These are phyloP conservation scores for Etheostoma cragini DNA, from an alignment of 2,113 vertebrate species.

Conservation along the genomic window DNA sequence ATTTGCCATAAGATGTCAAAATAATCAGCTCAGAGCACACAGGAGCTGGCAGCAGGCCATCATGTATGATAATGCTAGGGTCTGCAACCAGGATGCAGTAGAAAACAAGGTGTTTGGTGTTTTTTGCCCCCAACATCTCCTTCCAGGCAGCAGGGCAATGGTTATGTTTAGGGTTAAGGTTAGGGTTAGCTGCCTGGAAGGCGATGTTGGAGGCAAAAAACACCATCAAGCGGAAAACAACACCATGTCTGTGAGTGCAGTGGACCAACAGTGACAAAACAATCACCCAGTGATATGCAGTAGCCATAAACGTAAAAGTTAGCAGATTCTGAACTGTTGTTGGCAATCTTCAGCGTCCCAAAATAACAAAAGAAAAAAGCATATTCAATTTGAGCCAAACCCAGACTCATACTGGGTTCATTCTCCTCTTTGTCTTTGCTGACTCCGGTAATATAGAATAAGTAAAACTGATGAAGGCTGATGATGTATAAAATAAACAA, in stretches of 20 bases:
- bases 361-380: neutral
- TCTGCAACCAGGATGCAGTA: conserved; percentile 26
- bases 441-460: neutral
- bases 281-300: conserved; percentile 29
- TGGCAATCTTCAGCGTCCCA: neutral
- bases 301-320: neutral
- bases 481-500: neutral
- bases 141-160: no score
- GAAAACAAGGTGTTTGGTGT: conserved; percentile 15
- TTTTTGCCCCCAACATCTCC: no score
- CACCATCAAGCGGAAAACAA: conserved; percentile 23
- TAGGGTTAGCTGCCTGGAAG: no score
- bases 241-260: neutral
- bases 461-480: neutral
- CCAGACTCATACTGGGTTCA: neutral
- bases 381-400: neutral
- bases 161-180: no score
- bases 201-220: no score
- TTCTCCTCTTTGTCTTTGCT: neutral
- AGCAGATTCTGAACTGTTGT: neutral
- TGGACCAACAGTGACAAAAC: conserved; percentile 12
- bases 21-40: conserved; percentile 73
- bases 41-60: conserved; percentile 58
- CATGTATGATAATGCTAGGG: conserved; percentile 48
- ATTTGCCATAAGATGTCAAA: conserved; percentile 77